Base-by-base conservation (phyloP, 2,888 invertebrate genomes). In the Imbricaverruca yamaguchii region DNA sequence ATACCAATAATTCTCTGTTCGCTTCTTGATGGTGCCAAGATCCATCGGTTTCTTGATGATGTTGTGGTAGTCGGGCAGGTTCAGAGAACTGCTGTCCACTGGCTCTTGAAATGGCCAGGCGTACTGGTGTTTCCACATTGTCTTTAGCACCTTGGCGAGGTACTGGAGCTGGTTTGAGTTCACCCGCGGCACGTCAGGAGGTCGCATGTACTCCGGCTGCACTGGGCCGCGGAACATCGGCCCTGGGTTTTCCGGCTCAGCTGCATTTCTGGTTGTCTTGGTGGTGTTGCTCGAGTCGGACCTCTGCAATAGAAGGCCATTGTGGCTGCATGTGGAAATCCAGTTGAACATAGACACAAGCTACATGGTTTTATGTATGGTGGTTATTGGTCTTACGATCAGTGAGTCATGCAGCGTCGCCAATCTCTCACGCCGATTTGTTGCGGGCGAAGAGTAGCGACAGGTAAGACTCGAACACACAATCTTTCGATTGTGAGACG, bases 31-130 rank as follows among this genome's bases (percentile, higher is more conserved):
- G 83, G 98, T 97, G 83, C 95, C 96, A 88, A 99, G 90, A 89
- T 98, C 98, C 98, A 98, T 98, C 81, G 98, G 98, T 86, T 94
- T 92, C 87, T 94, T 95, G 85, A 99, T 98, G 85, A 98, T 96
- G 90, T 95, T 96, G 89, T 97, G 97, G 88, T 98, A 98, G 87
- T 98, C 98, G 85, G 97, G 98, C 87, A 99, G 91, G 89, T 94
- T 95, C 84, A 99, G 91, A 89, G 95, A 95, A 87, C 93, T 93
- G 81, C 98, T 94, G 89, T 99, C 98, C 83, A 99, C 99, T 81
- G 99, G 99, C 88, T 94, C 93, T 86, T 96, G 95, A 88, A 99
- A 98, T 81, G 99, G 99, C 99, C 99, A 99, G 78, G 98, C 94
- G 89, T 97, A 97, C 87, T 96, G 94, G 89, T 99, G 98, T 89